Percentiles rank a stretch among this genome's conserved stretches.
These are phyloP conservation scores for Pseudonaja textilis DNA, from an alignment of 2,113 vertebrate genomes.

Conservation along the genomic window DNA sequence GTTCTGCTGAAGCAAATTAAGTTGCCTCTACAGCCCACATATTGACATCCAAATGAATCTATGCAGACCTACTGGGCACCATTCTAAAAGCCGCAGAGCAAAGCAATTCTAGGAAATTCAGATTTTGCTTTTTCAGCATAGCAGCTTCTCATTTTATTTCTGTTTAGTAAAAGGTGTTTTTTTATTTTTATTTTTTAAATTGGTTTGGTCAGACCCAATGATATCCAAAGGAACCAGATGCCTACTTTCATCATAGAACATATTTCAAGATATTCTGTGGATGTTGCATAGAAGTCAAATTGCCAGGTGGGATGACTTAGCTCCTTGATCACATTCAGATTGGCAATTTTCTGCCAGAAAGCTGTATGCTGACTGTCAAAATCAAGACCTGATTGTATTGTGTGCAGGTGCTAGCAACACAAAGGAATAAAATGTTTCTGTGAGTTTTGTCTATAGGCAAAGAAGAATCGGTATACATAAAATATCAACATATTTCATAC, in stretches of 20 bases:
- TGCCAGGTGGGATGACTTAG: background rate
- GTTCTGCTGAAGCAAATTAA: background rate
- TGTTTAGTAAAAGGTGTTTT: background rate
- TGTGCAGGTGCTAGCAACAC: background rate
- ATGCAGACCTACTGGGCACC: background rate
- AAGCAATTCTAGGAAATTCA: background rate
- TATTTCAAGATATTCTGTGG: background rate
- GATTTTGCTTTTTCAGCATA: background rate
- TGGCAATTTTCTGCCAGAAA: background rate
- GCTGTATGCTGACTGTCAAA: background rate
- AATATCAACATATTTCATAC: background rate
- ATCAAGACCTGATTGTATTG: background rate
- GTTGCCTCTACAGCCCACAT: background rate
- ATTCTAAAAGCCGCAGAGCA: background rate
- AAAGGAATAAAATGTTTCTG: background rate
- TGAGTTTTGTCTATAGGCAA: background rate
- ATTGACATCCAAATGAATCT: background rate
- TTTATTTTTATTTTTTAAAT: background rate
- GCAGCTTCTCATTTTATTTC: background rate
- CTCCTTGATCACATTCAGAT: background rate
- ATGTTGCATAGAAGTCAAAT: background rate
- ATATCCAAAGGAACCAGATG: background rate
- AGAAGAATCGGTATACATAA: background rate
- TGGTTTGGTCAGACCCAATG: background rate
- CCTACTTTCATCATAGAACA: background rate